Evolutionary conservation across 2,888 invertebrate genomes (phyloP).

Genomic region (Glaucopsyche alexis): DNA sequence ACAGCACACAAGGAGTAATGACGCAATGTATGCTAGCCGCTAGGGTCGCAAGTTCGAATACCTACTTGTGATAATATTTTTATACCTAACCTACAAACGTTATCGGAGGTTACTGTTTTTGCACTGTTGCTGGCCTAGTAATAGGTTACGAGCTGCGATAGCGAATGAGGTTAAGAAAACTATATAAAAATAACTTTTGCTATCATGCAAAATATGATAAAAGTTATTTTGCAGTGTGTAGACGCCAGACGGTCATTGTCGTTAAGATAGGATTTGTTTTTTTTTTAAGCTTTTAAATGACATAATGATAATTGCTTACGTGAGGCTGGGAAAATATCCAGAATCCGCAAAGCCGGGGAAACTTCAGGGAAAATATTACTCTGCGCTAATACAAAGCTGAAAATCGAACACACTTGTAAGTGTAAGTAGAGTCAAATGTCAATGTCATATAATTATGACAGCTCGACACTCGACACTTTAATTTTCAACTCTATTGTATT

Average conservation of each 20-base stretch:
- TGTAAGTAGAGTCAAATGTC: too few species aligned
- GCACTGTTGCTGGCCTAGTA: not conserved
- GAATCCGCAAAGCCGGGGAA: too few species aligned
- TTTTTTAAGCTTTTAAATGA: too few species aligned
- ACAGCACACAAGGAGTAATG: not conserved
- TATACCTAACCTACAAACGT: not conserved
- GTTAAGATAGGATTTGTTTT: not conserved
- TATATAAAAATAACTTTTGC: not conserved
- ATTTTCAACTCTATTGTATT: too few species aligned
- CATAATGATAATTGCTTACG: too few species aligned
- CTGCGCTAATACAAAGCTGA: too few species aligned
- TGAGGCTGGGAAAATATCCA: too few species aligned
- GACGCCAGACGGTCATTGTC: not conserved
- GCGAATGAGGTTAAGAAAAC: not conserved
- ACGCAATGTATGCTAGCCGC: not conserved
- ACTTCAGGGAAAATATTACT: too few species aligned
- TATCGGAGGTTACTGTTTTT: not conserved
- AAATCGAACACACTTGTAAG: too few species aligned
- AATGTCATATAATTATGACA: too few species aligned
- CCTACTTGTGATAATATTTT: not conserved
- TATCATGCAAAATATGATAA: not conserved
- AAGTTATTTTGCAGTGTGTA: not conserved
- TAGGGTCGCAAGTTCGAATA: not conserved
- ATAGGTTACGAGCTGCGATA: not conserved
- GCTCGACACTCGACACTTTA: too few species aligned